A percentile compares a stretch with the other conserved stretches of the same genome.
Evolutionary conservation across 2,797 vertebrate species (phyloP).

Genomic region (Ciconia nigra): DNA sequence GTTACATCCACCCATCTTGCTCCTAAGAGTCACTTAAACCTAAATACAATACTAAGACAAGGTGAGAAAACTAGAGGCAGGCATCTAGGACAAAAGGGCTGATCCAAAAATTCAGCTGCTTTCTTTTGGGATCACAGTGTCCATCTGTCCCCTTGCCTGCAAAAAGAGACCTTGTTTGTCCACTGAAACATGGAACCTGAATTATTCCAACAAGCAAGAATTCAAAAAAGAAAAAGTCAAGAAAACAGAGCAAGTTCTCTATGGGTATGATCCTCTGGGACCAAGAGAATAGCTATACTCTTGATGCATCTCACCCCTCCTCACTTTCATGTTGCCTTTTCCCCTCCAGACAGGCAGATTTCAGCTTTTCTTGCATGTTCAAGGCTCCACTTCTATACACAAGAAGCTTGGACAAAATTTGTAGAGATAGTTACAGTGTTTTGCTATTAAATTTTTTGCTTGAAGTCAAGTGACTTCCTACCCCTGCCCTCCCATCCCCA

Average conservation of each 20-base stretch:
- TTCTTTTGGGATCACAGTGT: conserved; percentile 18
- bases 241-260: background rate
- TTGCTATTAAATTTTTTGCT: background rate
- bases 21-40: background rate
- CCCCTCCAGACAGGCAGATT: background rate
- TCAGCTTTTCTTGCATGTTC: background rate
- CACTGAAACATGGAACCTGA: background rate
- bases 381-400: background rate
- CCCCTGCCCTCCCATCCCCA: background rate
- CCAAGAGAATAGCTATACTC: background rate
- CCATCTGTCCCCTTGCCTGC: conserved; percentile 50
- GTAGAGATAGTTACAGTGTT: background rate
- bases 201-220: background rate
- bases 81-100: conserved; percentile 4
- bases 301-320: background rate
- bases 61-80: background rate
- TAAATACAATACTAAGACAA: background rate
- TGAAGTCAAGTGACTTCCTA: background rate
- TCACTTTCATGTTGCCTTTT: background rate
- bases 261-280: background rate
- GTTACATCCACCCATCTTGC: background rate
- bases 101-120: conserved; percentile 28
- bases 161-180: conserved; percentile 7
- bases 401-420: background rate
- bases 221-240: background rate